Base-by-base conservation (phyloP, 1,140 invertebrate genomes). In the Drosophila ficusphila region DNA sequence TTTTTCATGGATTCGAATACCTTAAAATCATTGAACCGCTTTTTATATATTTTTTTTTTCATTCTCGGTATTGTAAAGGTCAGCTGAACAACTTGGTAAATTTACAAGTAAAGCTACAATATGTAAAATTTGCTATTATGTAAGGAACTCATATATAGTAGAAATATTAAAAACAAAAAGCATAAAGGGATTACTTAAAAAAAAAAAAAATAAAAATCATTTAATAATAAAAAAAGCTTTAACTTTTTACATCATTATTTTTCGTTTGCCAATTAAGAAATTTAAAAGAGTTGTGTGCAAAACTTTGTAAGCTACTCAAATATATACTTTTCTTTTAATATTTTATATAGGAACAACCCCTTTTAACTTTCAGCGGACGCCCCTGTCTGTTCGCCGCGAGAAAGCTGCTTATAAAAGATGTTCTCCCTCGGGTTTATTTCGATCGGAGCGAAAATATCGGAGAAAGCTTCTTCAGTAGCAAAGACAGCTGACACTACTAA, bases 11-110 rank as follows among this genome's bases (percentile, higher is more conserved):
- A 64, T 52, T 31, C 47, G 23, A 12, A 52, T 56, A 53, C 65
- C 34, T 19, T 27, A 47, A 67, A 83, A 67, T 12, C 57, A 44
- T 58, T 72, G 72, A 79, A 72, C 65, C 56, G 42, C 18, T 64
- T 79, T 76, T 27, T 39, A 38, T 73, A 68, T 57, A 33, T 38
- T 34, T 67, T 3, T 21, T 12, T 31, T n/a, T 4, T n/a, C n/a
- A n/a, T n/a, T n/a, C n/a, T n/a, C n/a, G n/a, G n/a, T n/a, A n/a
- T n/a, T n/a, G n/a, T n/a, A n/a, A n/a, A n/a, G n/a, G n/a, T n/a
- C 36, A 16, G 0, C 16, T 51, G 53, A 67, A 34, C 2, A 16
- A 25, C 18, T 44, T 1, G 14, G n/a, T 25, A 39, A 29, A 41
- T 47, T 48, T 23, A 31, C 11, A 25, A 44, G 25, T 14, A 58